A percentile compares a stretch with the other conserved stretches of the same genome.
Evolutionary conservation across 1,140 invertebrate species (phyloP).

Genomic region (Pseudoatta argentina): DNA sequence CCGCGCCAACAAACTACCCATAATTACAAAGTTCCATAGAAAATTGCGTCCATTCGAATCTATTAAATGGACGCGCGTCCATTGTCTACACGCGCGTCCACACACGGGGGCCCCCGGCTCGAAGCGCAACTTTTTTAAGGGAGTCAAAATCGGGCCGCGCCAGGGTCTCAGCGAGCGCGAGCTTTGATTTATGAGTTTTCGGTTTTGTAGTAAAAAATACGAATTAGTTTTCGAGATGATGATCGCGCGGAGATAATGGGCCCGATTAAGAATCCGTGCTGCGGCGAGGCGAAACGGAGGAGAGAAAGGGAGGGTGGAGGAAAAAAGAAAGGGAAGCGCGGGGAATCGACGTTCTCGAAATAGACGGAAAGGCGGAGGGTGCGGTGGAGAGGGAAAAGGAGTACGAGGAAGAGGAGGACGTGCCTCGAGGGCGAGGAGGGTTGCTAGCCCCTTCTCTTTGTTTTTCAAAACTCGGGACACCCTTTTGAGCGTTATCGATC

Average conservation of each 20-base stretch:
- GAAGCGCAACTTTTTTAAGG: constrained; percentile 71
- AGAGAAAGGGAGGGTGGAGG: constrained; percentile 65
- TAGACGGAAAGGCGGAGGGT: not conserved
- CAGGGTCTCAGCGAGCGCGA: constrained; percentile 58
- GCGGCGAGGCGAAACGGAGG: constrained; percentile 66
- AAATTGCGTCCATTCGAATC: constrained; percentile 86
- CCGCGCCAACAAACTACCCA: constrained; percentile 83
- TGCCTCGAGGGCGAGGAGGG: constrained; percentile 73
- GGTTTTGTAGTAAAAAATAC: constrained; percentile 86
- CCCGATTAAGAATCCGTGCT: constrained; percentile 85
- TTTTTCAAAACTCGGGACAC: constrained; percentile 74
- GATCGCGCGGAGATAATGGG: constrained; percentile 85
- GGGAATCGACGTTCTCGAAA: constrained; percentile 36
- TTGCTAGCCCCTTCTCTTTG: constrained; percentile 73
- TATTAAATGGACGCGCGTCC: constrained; percentile 82
- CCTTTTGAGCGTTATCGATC: constrained; percentile 66
- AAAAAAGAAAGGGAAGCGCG: constrained; percentile 37
- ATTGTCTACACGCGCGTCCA: constrained; percentile 77
- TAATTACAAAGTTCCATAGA: constrained; percentile 86
- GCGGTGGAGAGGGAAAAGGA: not conserved
- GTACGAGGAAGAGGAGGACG: constrained; percentile 52
- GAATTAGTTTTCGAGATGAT: constrained; percentile 86
- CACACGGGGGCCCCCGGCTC: constrained; percentile 42
- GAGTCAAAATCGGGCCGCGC: constrained; percentile 60
- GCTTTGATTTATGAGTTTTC: constrained; percentile 86